A percentile compares a stretch with the other conserved stretches of the same genome.
Conservation (phyloP, 2,797 vertebrate species). For the Brachymystax lenok region DNA sequence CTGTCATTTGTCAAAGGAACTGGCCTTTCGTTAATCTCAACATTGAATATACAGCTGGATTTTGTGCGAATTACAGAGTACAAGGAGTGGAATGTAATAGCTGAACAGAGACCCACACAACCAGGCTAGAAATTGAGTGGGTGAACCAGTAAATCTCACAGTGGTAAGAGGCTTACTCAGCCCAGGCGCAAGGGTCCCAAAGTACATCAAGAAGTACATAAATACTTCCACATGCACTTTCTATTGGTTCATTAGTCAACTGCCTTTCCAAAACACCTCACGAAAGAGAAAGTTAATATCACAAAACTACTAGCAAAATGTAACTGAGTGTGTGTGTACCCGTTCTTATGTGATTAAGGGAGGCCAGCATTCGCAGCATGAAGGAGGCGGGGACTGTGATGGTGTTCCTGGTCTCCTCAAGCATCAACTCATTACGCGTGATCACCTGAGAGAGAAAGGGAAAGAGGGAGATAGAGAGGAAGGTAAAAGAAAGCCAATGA, state of each 20-base stretch:
- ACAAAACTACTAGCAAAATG: neutral
- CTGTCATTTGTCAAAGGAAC: too few species aligned
- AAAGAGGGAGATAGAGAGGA: neutral
- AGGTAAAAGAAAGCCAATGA: neutral
- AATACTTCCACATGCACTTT: neutral
- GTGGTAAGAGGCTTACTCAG: conserved; percentile 27
- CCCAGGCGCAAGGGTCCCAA: neutral
- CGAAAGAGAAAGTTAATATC: neutral
- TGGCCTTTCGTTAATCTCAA: too few species aligned
- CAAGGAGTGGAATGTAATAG: too few species aligned
- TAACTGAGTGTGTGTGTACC: conserved; percentile 60
- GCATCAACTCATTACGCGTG: conserved; percentile 95
- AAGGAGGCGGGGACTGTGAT: conserved; percentile 98
- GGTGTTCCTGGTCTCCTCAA: conserved; percentile 97
- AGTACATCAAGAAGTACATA: neutral
- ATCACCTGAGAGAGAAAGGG: conserved; percentile 81
- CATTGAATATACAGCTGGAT: too few species aligned
- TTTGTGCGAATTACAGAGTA: too few species aligned
- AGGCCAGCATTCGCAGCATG: conserved; percentile 98
- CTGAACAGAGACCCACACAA: too few species aligned
- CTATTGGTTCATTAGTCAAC: neutral
- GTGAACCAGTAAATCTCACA: neutral
- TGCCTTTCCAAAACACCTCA: neutral
- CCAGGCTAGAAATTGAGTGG: neutral
- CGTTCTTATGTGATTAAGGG: conserved; percentile 90